These are phyloP conservation scores for Hippolais icterina DNA, from an alignment of 2,113 vertebrate genomes.

Conservation along the genomic window DNA sequence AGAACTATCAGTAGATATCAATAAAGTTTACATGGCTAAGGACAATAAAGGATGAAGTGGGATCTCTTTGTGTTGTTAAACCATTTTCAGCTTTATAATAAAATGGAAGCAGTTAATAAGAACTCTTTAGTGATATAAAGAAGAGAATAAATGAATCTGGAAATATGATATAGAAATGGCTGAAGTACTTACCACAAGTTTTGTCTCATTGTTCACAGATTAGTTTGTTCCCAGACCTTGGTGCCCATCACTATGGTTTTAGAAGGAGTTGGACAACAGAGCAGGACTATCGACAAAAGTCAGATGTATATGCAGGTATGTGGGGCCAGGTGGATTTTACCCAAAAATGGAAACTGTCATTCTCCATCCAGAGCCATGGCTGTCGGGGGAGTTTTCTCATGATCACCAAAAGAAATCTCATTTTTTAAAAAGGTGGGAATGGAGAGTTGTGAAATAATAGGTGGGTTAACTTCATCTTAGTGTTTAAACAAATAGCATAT, in stretches of 20 bases:
- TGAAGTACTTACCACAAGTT: neutral
- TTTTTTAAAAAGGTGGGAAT: neutral
- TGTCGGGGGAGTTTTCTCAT: neutral
- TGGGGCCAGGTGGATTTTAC: neutral
- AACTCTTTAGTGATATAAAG: neutral
- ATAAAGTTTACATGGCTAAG: neutral
- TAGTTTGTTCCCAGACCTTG: neutral
- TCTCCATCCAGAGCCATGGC: neutral
- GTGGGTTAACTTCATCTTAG: neutral
- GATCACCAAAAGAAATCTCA: neutral
- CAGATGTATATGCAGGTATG: neutral
- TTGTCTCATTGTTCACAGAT: neutral
- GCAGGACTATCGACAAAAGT: neutral
- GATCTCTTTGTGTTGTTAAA: neutral
- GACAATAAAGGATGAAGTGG: neutral
- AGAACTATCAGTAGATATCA: neutral
- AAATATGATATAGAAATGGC: neutral
- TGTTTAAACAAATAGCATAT: neutral
- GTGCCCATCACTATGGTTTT: neutral
- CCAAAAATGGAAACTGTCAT: neutral
- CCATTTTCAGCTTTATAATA: neutral
- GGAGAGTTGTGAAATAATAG: neutral
- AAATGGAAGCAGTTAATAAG: neutral
- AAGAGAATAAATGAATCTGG: rapidly evolving
- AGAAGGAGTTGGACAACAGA: neutral